These are phyloP conservation scores for Hyperoplus lanceolatus DNA, from an alignment of 2,797 vertebrate genomes.

Conservation along the genomic window DNA sequence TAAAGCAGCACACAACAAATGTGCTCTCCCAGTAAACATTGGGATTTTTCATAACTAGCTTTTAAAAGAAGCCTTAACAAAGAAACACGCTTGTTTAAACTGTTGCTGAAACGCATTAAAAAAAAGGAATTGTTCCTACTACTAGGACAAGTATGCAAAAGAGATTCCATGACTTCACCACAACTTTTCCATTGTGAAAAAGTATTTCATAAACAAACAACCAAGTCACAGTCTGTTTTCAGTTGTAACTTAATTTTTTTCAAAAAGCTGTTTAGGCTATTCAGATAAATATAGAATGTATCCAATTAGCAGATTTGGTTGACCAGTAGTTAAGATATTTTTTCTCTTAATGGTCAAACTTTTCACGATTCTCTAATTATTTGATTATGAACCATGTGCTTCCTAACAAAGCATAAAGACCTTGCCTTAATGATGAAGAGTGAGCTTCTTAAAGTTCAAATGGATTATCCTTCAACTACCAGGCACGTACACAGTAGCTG, in stretches of 20 bases:
- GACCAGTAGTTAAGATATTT: not conserved
- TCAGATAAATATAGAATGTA: not conserved
- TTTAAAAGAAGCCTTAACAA: constrained; percentile 9
- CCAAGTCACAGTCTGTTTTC: not conserved
- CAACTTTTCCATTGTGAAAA: constrained; percentile 32
- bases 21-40: constrained; percentile 14
- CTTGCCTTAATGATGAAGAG: not conserved
- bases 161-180: constrained; percentile 39
- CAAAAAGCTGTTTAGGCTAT: not conserved
- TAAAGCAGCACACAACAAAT: constrained; percentile 17
- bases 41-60: constrained; percentile 8
- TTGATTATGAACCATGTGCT: constrained; percentile 1
- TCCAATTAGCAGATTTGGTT: not conserved
- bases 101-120: constrained; percentile 32
- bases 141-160: constrained; percentile 13
- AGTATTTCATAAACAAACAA: constrained; percentile 24
- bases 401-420: constrained; percentile 9
- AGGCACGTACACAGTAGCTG: constrained; percentile 41
- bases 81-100: constrained; percentile 15
- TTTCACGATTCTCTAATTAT: not conserved
- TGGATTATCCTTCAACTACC: constrained; percentile 55
- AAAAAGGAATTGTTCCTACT: constrained; percentile 20
- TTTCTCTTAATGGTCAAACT: not conserved
- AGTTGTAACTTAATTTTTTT: constrained; percentile 1
- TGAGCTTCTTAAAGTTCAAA: constrained; percentile 24